A percentile compares a stretch with the other conserved stretches of the same genome.
Conservation (phyloP, 2,797 vertebrate genomes). For the Cryptoblepharus egeriae region DNA sequence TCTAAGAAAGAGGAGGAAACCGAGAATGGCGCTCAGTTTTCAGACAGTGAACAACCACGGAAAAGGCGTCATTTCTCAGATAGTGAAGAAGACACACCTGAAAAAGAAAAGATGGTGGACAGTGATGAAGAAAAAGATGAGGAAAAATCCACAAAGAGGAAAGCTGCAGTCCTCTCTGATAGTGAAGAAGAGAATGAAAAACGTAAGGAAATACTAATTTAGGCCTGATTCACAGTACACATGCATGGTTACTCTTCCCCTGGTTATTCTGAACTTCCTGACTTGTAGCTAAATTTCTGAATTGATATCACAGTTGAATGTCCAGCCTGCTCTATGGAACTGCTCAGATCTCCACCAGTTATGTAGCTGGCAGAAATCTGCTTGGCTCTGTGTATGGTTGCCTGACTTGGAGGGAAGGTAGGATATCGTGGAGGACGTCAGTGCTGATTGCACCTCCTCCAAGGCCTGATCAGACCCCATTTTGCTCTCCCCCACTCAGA, state of each 20-base stretch:
- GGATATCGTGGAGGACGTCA: too few relatives aligned
- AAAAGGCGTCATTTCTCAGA: constrained; percentile 74
- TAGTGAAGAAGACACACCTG: constrained; percentile 79
- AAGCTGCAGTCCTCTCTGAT: constrained; percentile 90
- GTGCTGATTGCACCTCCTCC: too few relatives aligned
- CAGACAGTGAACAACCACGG: constrained; percentile 81
- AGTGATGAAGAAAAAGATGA: constrained; percentile 82
- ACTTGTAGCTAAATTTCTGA: background rate
- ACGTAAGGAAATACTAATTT: constrained; percentile 71
- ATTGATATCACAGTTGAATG: background rate
- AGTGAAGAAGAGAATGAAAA: constrained; percentile 91
- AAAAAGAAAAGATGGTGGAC: constrained; percentile 73
- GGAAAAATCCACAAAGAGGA: constrained; percentile 88
- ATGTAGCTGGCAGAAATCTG: too few relatives aligned
- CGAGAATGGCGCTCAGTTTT: constrained; percentile 83
- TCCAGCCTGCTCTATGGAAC: too few relatives aligned
- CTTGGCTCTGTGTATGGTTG: too few relatives aligned
- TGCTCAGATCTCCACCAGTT: too few relatives aligned
- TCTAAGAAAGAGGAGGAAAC: constrained; percentile 67
- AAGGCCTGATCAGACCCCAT: too few relatives aligned
- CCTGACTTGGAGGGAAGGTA: too few relatives aligned
- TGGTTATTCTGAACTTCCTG: background rate
- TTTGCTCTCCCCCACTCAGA: too few relatives aligned
- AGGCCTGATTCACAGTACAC: background rate
- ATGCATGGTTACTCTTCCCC: background rate